Percentiles rank a stretch among this genome's conserved stretches.
Conservation (phyloP, 2,888 invertebrate species). For the Enchytraeus crypticus region DNA sequence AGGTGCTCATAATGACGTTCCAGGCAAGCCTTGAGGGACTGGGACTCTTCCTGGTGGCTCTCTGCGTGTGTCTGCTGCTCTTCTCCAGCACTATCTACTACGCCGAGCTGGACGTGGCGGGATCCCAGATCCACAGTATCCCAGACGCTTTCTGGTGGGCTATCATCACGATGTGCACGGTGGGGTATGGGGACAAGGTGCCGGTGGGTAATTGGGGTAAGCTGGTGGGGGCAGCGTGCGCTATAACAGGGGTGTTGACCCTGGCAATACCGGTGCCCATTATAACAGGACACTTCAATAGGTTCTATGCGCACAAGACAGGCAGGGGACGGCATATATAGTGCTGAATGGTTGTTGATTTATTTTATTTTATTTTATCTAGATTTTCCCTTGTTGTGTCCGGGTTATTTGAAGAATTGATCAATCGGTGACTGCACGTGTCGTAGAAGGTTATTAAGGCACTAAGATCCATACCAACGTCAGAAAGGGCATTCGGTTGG, state of each 20-base stretch:
- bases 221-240: slow-evolving; percentile 44
- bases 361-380: too few species aligned
- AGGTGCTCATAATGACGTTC: slow-evolving; percentile 52
- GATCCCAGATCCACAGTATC: slow-evolving; percentile 46
- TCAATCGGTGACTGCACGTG: too few species aligned
- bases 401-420: too few species aligned
- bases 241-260: slow-evolving; percentile 50
- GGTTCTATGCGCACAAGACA: slow-evolving; percentile 23
- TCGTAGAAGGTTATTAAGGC: too few species aligned
- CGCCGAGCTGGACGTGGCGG: slow-evolving; percentile 48
- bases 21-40: slow-evolving; percentile 50
- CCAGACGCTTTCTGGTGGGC: too few species aligned
- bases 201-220: slow-evolving; percentile 44
- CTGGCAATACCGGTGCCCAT: too few species aligned
- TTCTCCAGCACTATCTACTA: slow-evolving; percentile 53
- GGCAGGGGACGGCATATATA: slow-evolving; percentile 23
- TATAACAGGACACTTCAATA: slow-evolving; percentile 50
- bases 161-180: slow-evolving; percentile 49
- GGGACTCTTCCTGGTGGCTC: slow-evolving; percentile 50
- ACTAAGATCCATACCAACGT: too few species aligned
- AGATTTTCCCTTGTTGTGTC: too few species aligned
- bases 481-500: too few species aligned
- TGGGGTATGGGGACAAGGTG: slow-evolving; percentile 48
- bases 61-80: slow-evolving; percentile 49
- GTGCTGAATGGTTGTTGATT: neutral